These are phyloP conservation scores for Coenonympha glycerion DNA, from an alignment of 2,888 invertebrate species.

Conservation along the genomic window DNA sequence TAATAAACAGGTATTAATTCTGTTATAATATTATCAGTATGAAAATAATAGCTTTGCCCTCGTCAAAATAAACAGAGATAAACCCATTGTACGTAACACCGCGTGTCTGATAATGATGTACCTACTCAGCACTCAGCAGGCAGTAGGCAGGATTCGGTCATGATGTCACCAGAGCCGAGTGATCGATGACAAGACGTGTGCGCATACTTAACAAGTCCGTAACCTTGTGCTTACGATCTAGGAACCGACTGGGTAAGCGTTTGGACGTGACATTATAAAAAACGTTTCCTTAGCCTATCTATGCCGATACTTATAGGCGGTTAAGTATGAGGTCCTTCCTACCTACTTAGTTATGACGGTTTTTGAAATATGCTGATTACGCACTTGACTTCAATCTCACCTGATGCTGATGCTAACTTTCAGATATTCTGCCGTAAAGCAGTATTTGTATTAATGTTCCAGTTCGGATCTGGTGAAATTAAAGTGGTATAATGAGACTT, in stretches of 20 bases:
- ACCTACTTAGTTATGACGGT: neutral
- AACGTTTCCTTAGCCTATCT: conserved; percentile 11
- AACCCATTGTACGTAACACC: neutral
- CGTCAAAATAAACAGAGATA: conserved; percentile 11
- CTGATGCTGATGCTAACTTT: too few species aligned
- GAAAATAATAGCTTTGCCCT: too few species aligned
- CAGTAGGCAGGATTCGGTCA: conserved; percentile 17
- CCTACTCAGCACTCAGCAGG: neutral
- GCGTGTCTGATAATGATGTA: neutral
- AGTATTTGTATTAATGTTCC: too few species aligned
- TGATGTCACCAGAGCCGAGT: conserved; percentile 37
- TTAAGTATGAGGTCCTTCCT: neutral
- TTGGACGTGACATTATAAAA: conserved; percentile 22
- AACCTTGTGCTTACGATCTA: conserved; percentile 36
- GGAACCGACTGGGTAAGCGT: conserved; percentile 24
- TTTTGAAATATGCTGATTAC: neutral
- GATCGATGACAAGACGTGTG: conserved; percentile 33
- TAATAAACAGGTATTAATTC: neutral
- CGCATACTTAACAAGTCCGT: conserved; percentile 35
- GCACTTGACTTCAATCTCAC: too few species aligned
- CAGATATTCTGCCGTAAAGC: too few species aligned
- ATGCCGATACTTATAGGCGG: neutral
- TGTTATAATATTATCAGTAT: too few species aligned
- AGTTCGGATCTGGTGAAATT: too few species aligned
- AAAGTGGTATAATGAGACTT: too few species aligned